Evolutionary conservation across 1,140 invertebrate species (phyloP), one percentile per base, ranked within the genome.

Genomic region (Drosophila sp.): DNA sequence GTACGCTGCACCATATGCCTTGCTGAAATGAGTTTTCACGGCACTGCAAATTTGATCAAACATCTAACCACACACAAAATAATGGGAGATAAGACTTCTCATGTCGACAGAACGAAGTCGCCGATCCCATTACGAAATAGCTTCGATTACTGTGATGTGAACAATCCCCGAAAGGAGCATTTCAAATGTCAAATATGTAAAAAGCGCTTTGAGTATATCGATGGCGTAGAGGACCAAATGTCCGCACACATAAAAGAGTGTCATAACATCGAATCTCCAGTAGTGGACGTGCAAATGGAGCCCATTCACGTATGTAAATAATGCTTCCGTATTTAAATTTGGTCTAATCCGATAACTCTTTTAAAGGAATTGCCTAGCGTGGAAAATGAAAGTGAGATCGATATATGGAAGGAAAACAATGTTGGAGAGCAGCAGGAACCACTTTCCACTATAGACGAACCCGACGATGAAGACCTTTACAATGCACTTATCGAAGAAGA

Each of bases 31-130:
- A 72, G 69, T 2, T 87, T 81, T 55, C 84, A 87, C 63, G 84
- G 84, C n/a, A 87, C 84, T 1, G 84, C 84, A 3, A 87, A 87
- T 57, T 76, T 84, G 8, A 87, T 87, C n/a, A 84, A 81, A 11
- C 84, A 87, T 64, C 57, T 87, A 8, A 78, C 80, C 0, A 58
- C 62, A 11, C 84, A 87, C 40, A 71, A 76, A 56, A 81, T 87
- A 11, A 41, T 75, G 32, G 84, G 74, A 4, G 63, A 84, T 23
- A 73, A 60, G 5, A 50, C 33, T 0, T 17, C 7, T 0, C 4
- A 0, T 17, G 4, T 6, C n/a, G 47, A 7, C 47, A 27, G 1
- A 66, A 50, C 65, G 65, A 61, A 5, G 40, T 63, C 6, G 56
- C 1, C 41, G 5, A 47, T 62, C 57, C 27, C 44, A 4, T 6